Conservation (phyloP, 1,140 invertebrate species). For the Globodera rostochiensis region DNA sequence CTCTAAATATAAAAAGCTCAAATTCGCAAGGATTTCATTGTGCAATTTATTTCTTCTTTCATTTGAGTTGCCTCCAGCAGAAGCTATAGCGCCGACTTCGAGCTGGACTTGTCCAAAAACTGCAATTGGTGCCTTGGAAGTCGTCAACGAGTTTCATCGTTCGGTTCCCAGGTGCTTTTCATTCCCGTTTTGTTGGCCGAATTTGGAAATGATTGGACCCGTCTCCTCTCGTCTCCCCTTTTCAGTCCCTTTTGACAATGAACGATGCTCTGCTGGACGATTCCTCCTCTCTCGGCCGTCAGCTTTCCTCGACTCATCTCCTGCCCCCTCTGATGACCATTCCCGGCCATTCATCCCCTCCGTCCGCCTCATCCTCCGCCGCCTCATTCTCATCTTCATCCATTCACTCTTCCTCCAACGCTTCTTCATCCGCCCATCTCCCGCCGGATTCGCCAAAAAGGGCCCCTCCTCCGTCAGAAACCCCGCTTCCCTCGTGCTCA, state of each 20-base stretch:
- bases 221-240: neutral
- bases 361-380: neutral
- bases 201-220: too few species aligned
- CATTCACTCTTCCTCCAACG: neutral
- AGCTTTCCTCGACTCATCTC: neutral
- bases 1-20: neutral
- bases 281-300: neutral
- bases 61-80: neutral
- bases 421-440: conserved; percentile 1
- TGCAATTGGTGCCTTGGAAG: conserved; percentile 16
- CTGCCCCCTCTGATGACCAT: conserved; percentile 5
- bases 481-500: neutral
- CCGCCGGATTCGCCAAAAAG: conserved; percentile 4
- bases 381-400: neutral
- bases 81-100: neutral
- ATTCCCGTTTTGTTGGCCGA: neutral
- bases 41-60: neutral
- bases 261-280: conserved; percentile 14
- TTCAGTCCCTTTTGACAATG: conserved; percentile 11
- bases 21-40: neutral
- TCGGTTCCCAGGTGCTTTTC: neutral
- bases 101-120: neutral
- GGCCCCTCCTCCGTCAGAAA: neutral
- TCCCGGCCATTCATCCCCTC: neutral
- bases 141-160: neutral